phyloP scores from a whole-genome alignment of 1,140 invertebrate species.

The Zaprionus davidi region DNA sequence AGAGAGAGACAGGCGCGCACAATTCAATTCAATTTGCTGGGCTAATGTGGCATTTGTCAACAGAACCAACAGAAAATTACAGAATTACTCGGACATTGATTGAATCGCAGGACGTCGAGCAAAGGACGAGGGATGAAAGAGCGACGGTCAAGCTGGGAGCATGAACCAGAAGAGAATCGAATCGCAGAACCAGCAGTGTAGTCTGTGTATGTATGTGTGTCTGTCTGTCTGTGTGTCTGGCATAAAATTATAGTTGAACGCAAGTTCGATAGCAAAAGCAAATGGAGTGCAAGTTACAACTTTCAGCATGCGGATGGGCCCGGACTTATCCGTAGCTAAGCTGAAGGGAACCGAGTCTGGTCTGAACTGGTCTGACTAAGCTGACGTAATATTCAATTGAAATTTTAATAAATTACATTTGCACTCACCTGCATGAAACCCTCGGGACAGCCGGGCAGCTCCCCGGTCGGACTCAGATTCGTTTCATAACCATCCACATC shows the following conservation, averaged over 20 bases:
- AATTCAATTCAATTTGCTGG: conserved; percentile 80
- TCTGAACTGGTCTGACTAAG: neutral
- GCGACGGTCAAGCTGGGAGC: conserved; percentile 32
- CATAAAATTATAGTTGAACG: conserved; percentile 65
- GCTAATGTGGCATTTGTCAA: conserved; percentile 82
- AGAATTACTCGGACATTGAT: conserved; percentile 81
- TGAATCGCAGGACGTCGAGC: conserved; percentile 61
- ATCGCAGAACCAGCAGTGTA: conserved; percentile 8
- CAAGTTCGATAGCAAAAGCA: conserved; percentile 50
- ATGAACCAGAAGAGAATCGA: conserved; percentile 4
- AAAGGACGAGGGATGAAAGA: conserved; percentile 1
- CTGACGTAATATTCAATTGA: conserved; percentile 66
- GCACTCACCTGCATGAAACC: conserved; percentile 89
- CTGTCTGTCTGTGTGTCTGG: conserved; percentile 18
- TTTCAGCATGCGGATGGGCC: conserved; percentile 11
- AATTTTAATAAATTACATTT: conserved; percentile 77
- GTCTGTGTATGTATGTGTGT: conserved; percentile 7
- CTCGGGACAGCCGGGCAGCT: conserved; percentile 90
- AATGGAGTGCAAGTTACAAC: conserved; percentile 71
- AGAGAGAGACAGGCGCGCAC: conserved; percentile 46
- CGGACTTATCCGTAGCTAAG: conserved; percentile 2
- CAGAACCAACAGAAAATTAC: conserved; percentile 77
- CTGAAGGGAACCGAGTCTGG: neutral
- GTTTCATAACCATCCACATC: conserved; percentile 83
- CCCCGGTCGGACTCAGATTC: conserved; percentile 75